Conservation (phyloP, 2,888 invertebrate genomes). For the Eristalis arbustorum region DNA sequence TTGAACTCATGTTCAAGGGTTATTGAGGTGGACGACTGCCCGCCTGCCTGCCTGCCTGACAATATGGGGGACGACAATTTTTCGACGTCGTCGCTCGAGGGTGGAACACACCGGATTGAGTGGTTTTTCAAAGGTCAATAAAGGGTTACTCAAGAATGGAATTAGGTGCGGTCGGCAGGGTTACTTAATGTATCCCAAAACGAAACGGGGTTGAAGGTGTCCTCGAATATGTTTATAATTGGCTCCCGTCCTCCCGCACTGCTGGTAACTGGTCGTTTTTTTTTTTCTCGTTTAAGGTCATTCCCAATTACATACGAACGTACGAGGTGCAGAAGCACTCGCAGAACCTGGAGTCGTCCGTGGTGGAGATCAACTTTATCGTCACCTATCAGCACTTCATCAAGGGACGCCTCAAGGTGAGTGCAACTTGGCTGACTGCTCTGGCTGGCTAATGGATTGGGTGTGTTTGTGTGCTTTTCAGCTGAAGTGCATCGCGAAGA, state of each 20-base stretch:
- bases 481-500: slow-evolving; percentile 79
- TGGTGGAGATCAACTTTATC: slow-evolving; percentile 78
- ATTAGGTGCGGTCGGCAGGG: slow-evolving; percentile 39
- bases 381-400: slow-evolving; percentile 78
- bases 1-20: slow-evolving; percentile 67
- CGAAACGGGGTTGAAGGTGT: not conserved
- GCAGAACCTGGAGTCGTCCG: slow-evolving; percentile 77
- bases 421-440: not conserved
- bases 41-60: slow-evolving; percentile 9
- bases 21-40: slow-evolving; percentile 62
- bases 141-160: slow-evolving; percentile 54
- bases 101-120: slow-evolving; percentile 26
- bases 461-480: slow-evolving; percentile 47
- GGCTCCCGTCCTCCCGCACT: not conserved
- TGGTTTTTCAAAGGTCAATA: slow-evolving; percentile 43
- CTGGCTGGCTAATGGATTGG: not conserved
- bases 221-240: slow-evolving; percentile 31
- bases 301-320: slow-evolving; percentile 75
- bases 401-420: slow-evolving; percentile 78
- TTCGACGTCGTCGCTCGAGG: not conserved
- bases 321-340: slow-evolving; percentile 77
- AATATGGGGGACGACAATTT: not conserved
- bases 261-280: not conserved
- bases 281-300: slow-evolving; percentile 73
- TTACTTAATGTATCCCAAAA: slow-evolving; percentile 14